Percentiles rank a stretch among this genome's conserved stretches.
Evolutionary conservation across 2,888 invertebrate species (phyloP).

Genomic region (Cantharis rustica): DNA sequence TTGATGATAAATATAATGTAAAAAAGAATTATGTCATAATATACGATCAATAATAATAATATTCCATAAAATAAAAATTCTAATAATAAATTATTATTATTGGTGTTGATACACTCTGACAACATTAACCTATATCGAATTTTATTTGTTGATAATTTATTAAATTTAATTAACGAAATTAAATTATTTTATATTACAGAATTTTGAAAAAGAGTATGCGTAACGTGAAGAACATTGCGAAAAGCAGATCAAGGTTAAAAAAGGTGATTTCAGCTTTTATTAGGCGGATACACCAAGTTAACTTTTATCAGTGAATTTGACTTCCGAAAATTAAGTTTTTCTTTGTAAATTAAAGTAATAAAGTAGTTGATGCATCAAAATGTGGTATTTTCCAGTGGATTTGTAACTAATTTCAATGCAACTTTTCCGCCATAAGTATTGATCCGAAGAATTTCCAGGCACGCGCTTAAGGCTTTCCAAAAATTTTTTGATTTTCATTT

Average conservation of each 20-base stretch:
- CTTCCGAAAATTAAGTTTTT: not conserved
- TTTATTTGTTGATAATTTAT: not conserved
- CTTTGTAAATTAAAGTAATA: not conserved
- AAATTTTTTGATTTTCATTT: not conserved
- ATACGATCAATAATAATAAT: too few species aligned
- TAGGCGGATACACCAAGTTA: not conserved
- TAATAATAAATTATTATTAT: too few species aligned
- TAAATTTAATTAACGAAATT: not conserved
- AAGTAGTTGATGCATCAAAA: not conserved
- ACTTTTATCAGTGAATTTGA: not conserved
- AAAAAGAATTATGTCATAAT: too few species aligned
- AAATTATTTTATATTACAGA: not conserved
- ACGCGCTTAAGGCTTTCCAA: not conserved
- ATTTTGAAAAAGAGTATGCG: not conserved
- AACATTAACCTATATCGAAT: not conserved
- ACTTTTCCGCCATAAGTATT: not conserved
- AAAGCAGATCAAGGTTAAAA: not conserved
- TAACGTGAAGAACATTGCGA: not conserved
- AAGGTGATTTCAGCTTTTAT: not conserved
- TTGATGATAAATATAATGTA: too few species aligned
- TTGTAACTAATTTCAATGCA: not conserved
- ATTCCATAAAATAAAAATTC: too few species aligned
- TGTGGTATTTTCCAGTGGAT: not conserved
- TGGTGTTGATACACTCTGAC: not conserved
- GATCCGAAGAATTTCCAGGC: slow-evolving; percentile 4